phyloP scores from a whole-genome alignment of 2,888 invertebrate species.

The Metalampra italica region DNA sequence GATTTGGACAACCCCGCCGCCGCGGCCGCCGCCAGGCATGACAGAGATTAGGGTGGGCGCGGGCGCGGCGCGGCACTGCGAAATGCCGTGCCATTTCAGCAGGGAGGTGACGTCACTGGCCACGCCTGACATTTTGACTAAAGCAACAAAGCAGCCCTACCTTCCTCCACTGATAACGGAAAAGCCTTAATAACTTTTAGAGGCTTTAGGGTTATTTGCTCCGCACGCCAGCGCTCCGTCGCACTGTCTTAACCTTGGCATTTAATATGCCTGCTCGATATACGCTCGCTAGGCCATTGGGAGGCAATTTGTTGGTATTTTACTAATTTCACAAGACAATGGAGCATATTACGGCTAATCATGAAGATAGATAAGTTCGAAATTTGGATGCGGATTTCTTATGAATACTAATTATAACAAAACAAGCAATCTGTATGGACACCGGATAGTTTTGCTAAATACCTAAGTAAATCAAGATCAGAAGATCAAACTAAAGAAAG shows the following conservation, averaged over 20 bases:
- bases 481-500: too few species aligned
- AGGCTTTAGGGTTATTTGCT: conserved; percentile 57
- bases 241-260: conserved; percentile 56
- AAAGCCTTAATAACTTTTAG: conserved; percentile 61
- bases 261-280: conserved; percentile 29
- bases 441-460: too few species aligned
- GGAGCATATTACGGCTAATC: not conserved
- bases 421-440: too few species aligned
- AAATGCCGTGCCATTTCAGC: conserved; percentile 74
- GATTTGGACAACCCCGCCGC: conserved; percentile 57
- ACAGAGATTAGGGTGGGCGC: conserved; percentile 68
- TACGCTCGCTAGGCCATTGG: not conserved
- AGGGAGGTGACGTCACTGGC: conserved; percentile 61
- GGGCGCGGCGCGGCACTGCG: conserved; percentile 62
- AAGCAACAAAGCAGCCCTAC: conserved; percentile 72
- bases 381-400: too few species aligned
- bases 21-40: conserved; percentile 22
- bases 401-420: too few species aligned
- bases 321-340: not conserved
- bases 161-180: conserved; percentile 64
- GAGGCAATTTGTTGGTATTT: not conserved
- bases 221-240: conserved; percentile 36
- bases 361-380: not conserved
- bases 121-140: conserved; percentile 73
- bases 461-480: too few species aligned